Evolutionary conservation across 2,113 vertebrate species (phyloP).

Genomic region (Odocoileus hemionus): DNA sequence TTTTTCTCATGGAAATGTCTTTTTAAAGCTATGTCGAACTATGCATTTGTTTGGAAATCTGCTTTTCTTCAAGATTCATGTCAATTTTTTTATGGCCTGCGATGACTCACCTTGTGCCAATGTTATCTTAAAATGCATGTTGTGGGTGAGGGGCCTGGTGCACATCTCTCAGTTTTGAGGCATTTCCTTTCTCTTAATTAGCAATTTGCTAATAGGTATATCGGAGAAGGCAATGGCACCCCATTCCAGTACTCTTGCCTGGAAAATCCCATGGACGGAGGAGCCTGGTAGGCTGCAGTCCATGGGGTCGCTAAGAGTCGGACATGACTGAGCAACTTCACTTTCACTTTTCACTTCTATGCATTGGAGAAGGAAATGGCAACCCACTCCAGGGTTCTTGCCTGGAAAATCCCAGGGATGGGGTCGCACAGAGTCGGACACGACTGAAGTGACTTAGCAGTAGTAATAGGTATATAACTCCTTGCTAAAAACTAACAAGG

Average conservation of each 20-base stretch:
- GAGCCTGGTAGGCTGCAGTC: no score
- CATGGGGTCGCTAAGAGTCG: no score
- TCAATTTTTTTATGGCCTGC: not conserved
- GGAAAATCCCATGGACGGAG: no score
- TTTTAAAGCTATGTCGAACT: not conserved
- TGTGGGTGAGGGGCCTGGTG: not conserved
- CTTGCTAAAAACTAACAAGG: not conserved
- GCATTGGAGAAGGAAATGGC: no score
- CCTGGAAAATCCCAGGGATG: no score
- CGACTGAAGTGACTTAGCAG: no score
- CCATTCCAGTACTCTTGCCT: no score
- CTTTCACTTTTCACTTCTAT: no score
- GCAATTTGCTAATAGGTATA: not conserved
- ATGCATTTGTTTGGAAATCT: not conserved
- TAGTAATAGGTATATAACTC: not conserved
- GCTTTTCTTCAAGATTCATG: not conserved
- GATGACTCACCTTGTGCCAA: not conserved
- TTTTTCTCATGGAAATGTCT: not conserved
- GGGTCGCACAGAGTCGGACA: no score
- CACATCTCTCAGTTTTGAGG: not conserved
- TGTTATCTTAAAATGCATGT: not conserved
- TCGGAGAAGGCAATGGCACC: not conserved
- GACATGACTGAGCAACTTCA: no score
- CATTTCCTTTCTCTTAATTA: not conserved
- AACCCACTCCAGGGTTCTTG: no score